Evolutionary conservation across 1,140 invertebrate species (phyloP).

Genomic region (Leptopilina boulardi): DNA sequence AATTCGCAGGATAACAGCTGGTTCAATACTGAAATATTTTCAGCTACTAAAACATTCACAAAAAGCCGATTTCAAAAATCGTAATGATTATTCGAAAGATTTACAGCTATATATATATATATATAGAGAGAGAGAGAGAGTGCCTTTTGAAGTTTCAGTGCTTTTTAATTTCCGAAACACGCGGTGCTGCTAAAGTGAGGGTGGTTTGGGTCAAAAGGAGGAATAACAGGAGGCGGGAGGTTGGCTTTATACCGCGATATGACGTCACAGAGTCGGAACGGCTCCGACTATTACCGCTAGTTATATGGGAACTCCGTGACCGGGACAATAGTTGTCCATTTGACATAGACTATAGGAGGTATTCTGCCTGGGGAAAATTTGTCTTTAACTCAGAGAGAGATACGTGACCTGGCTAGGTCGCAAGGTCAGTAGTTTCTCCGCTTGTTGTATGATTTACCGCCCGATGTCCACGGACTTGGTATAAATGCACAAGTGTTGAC

Average conservation of each 20-base stretch:
- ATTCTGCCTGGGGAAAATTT: neutral
- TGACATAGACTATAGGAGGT: constrained; percentile 5
- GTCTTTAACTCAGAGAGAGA: neutral
- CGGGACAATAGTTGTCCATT: constrained; percentile 55
- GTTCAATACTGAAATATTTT: constrained; percentile 14
- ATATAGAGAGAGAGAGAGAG: no score
- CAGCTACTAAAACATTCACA: constrained; percentile 17
- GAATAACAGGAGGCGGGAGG: neutral
- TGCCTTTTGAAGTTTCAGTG: constrained; percentile 19
- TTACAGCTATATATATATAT: no score
- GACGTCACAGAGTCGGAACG: constrained; percentile 52
- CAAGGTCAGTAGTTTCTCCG: constrained; percentile 56
- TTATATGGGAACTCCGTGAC: constrained; percentile 59
- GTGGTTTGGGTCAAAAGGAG: neutral
- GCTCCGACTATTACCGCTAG: constrained; percentile 53
- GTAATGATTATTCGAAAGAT: constrained; percentile 11
- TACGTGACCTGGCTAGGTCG: neutral
- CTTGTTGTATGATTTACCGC: constrained; percentile 56
- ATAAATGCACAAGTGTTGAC: constrained; percentile 61
- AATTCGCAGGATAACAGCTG: constrained; percentile 12
- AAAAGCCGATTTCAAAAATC: constrained; percentile 15
- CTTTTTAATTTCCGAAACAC: constrained; percentile 37
- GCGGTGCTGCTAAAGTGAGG: neutral
- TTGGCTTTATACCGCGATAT: constrained; percentile 42
- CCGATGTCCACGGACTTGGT: constrained; percentile 46